Conservation (phyloP, 2,888 invertebrate species). For the Machimus rusticus region DNA sequence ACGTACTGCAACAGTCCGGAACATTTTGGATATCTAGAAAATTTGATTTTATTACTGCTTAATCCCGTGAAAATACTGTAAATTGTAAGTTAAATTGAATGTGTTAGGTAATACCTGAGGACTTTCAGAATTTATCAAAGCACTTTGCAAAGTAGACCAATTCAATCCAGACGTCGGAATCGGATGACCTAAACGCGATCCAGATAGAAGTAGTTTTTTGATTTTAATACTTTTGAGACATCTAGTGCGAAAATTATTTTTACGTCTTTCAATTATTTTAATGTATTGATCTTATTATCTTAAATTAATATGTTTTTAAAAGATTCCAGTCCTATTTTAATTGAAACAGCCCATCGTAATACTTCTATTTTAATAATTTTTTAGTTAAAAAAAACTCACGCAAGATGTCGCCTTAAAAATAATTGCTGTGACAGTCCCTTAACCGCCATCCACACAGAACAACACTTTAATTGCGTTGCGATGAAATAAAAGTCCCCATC, state of each 20-base stretch:
- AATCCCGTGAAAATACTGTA: not conserved
- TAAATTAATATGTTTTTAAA: not conserved
- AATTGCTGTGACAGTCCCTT: not conserved
- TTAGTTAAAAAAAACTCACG: not conserved
- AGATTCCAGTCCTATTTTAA: not conserved
- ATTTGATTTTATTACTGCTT: not conserved
- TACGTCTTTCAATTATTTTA: not conserved
- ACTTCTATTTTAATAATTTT: not conserved
- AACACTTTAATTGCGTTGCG: not conserved
- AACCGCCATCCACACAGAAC: not conserved
- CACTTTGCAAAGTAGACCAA: not conserved
- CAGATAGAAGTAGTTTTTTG: not conserved
- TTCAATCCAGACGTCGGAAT: not conserved
- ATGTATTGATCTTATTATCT: not conserved
- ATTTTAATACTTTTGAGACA: not conserved
- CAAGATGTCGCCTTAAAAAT: not conserved
- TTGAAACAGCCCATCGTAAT: not conserved
- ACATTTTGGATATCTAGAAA: constrained; percentile 60
- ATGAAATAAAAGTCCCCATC: not conserved
- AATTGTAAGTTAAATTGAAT: not conserved
- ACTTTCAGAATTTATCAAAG: not conserved
- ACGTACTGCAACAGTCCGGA: constrained; percentile 64
- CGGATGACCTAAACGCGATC: not conserved
- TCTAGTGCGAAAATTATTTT: not conserved
- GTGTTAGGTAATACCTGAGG: not conserved